Conservation (phyloP, 2,888 invertebrate genomes). For the Rhyacophila evoluta region DNA sequence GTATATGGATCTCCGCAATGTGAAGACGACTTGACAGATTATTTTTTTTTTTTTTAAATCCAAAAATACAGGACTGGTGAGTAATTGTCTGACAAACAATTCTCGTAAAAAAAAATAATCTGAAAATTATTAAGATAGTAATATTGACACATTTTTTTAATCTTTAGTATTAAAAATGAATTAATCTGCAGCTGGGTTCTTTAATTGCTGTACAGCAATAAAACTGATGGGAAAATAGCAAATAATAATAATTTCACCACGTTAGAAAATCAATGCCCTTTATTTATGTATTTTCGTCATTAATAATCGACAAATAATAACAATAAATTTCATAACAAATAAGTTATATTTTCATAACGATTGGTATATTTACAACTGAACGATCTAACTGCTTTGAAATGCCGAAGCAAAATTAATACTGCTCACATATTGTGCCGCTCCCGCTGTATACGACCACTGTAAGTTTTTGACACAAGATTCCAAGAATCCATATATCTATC, state of each 20-base stretch:
- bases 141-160: too few species aligned
- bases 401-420: slow-evolving; percentile 29
- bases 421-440: slow-evolving; percentile 77
- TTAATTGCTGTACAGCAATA: too few species aligned
- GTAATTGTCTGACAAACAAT: too few species aligned
- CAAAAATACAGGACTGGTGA: too few species aligned
- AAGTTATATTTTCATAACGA: slow-evolving; percentile 35
- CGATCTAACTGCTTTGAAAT: slow-evolving; percentile 25
- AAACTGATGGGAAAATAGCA: too few species aligned
- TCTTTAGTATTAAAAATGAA: too few species aligned
- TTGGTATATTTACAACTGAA: slow-evolving; percentile 47
- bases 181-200: too few species aligned
- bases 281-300: background rate
- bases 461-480: slow-evolving; percentile 92
- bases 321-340: slow-evolving; percentile 26
- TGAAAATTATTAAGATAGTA: too few species aligned
- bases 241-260: background rate
- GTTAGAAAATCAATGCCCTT: background rate
- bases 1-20: too few species aligned
- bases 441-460: slow-evolving; percentile 85
- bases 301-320: slow-evolving; percentile 4
- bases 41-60: too few species aligned
- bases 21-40: too few species aligned
- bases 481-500: slow-evolving; percentile 98
- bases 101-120: too few species aligned